phyloP scores from a whole-genome alignment of 1,140 invertebrate genomes.

The Homarus americanus region DNA sequence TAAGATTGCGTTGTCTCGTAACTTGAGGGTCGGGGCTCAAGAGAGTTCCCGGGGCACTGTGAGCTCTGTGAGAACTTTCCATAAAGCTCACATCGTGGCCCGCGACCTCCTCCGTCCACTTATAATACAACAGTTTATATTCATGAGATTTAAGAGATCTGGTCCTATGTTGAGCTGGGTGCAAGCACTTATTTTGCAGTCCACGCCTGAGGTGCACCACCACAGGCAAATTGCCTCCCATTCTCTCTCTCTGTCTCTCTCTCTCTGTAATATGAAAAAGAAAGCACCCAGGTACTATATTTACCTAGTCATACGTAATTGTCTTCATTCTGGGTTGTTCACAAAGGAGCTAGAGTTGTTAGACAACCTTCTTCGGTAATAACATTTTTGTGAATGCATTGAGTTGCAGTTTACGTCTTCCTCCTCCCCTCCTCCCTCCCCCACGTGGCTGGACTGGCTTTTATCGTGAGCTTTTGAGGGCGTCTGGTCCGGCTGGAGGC shows the following conservation, averaged over 20 bases:
- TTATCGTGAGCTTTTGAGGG: not conserved
- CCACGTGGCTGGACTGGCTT: not conserved
- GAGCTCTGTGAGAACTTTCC: slow-evolving; percentile 1
- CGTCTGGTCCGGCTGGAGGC: not conserved
- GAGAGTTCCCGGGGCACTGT: not conserved
- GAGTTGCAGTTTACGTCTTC: not conserved
- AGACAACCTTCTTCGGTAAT: too few species aligned
- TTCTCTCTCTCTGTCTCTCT: not conserved
- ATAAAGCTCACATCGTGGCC: slow-evolving; percentile 15
- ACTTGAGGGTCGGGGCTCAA: not conserved
- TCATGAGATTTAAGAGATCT: slow-evolving; percentile 67
- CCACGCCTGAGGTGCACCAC: not conserved
- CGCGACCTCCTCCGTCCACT: slow-evolving; percentile 34
- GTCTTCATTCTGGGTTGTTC: too few species aligned
- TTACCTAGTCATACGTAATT: too few species aligned
- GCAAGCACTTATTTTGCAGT: slow-evolving; percentile 25
- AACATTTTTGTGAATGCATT: too few species aligned
- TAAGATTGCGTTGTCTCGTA: slow-evolving; percentile 43
- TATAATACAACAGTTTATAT: slow-evolving; percentile 69
- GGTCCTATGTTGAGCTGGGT: slow-evolving; percentile 9
- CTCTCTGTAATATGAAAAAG: too few species aligned
- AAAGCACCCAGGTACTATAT: too few species aligned
- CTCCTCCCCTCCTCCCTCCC: not conserved
- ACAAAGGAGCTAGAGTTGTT: too few species aligned
- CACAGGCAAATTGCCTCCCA: not conserved